phyloP scores from a whole-genome alignment of 30 jellyfish, hydroid and myxozoan genomes.

The Turritopsis dohrnii region DNA sequence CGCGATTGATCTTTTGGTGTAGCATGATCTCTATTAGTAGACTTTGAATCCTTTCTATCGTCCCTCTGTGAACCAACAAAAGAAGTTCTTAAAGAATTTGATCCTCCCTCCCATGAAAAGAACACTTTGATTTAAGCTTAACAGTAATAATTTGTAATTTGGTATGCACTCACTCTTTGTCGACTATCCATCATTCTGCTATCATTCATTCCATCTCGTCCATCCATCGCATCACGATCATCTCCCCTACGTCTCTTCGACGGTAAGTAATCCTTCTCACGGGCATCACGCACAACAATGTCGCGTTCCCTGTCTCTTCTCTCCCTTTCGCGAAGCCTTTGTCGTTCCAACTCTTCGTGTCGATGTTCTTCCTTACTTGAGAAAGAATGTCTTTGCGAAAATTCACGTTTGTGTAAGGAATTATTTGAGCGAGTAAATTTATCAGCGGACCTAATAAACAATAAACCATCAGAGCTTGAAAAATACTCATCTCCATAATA shows the following conservation, averaged over 20 bases:
- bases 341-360: conserved; percentile 30
- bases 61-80: conserved; percentile 11
- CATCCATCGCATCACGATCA: conserved; percentile 20
- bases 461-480: too few species aligned
- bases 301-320: conserved; percentile 35
- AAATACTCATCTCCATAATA: too few species aligned
- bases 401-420: not conserved
- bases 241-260: conserved; percentile 20
- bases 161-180: conserved; percentile 16
- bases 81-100: not conserved
- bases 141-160: too few species aligned
- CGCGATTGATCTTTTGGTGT: conserved; percentile 2
- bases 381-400: conserved; percentile 3
- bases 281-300: conserved; percentile 1
- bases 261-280: conserved; percentile 10
- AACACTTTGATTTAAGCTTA: too few species aligned
- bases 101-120: too few species aligned
- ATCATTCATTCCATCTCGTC: conserved; percentile 15
- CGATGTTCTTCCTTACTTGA: conserved; percentile 7
- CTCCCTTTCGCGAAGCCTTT: conserved; percentile 26
- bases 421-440: conserved; percentile 9
- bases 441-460: conserved; percentile 17
- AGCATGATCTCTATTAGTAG: conserved; percentile 16
- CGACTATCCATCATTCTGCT: not conserved
- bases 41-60: conserved; percentile 28